Percentiles rank a stretch among this genome's conserved stretches.
Evolutionary conservation across 2,113 vertebrate genomes (phyloP).

Genomic region (Lepidothrix coronata): DNA sequence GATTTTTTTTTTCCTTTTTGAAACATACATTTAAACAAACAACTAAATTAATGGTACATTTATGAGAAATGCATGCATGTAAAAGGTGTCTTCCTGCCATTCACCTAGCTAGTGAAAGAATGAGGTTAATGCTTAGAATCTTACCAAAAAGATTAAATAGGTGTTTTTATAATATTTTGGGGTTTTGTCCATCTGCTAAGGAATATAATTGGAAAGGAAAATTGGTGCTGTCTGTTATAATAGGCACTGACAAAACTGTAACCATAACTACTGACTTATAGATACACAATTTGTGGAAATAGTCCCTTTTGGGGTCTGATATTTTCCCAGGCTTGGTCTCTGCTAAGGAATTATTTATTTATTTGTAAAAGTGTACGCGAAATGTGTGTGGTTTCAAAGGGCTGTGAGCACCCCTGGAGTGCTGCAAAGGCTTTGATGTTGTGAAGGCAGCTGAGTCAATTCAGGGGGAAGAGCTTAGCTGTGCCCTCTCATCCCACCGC

Average conservation of each 20-base stretch:
- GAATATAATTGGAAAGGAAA: background rate
- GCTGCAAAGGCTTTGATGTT: background rate
- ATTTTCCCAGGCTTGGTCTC: conserved; percentile 46
- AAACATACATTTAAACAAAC: background rate
- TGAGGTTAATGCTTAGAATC: background rate
- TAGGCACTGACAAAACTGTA: background rate
- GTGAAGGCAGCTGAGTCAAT: conserved; percentile 58
- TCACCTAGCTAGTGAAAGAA: background rate
- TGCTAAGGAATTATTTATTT: conserved; percentile 38
- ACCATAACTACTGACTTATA: background rate
- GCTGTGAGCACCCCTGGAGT: conserved; percentile 14
- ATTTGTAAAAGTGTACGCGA: background rate
- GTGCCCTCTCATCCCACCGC: background rate
- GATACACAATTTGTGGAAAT: conserved; percentile 5
- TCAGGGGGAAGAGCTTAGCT: background rate
- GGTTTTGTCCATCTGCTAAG: background rate
- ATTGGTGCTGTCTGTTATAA: background rate
- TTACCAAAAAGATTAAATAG: background rate
- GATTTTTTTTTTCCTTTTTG: background rate
- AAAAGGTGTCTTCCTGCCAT: background rate
- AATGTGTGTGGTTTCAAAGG: conserved; percentile 31
- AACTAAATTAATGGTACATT: background rate
- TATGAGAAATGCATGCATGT: background rate
- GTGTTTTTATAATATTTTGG: background rate
- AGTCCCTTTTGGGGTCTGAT: background rate